These are phyloP conservation scores for Tinamus major DNA, from an alignment of 2,797 vertebrate species.

Conservation along the genomic window DNA sequence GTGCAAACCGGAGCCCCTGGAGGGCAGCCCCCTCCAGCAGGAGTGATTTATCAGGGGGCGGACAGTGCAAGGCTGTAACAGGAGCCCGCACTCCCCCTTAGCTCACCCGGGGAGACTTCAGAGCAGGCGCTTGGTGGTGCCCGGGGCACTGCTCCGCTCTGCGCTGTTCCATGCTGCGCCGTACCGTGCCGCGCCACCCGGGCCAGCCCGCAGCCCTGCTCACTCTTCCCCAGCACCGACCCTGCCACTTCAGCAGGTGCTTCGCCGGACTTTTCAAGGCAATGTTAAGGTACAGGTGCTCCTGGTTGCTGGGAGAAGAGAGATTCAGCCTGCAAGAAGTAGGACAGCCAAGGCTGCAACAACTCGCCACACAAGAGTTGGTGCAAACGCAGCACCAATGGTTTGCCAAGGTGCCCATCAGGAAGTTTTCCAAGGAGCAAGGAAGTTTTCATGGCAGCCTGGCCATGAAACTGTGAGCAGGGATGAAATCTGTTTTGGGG, in stretches of 20 bases:
- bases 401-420: not conserved
- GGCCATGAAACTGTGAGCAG: not conserved
- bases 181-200: too few relatives aligned
- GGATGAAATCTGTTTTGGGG: not conserved
- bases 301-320: not conserved
- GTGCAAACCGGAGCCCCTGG: not conserved
- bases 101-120: not conserved
- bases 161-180: too few relatives aligned
- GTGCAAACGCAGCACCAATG: not conserved
- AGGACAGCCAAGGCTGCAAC: not conserved
- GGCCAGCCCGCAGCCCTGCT: not conserved
- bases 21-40: not conserved
- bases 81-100: rapidly evolving
- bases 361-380: not conserved
- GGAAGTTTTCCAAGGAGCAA: not conserved
- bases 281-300: not conserved
- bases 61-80: not conserved
- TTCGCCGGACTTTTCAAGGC: not conserved
- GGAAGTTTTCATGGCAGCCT: too few relatives aligned
- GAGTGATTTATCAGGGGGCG: not conserved
- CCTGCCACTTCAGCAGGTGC: not conserved
- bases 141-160: too few relatives aligned
- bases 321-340: rapidly evolving
- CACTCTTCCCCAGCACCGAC: not conserved
- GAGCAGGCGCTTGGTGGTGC: not conserved